Conservation (phyloP, 1,140 invertebrate genomes). For the Fopius arisanus region DNA sequence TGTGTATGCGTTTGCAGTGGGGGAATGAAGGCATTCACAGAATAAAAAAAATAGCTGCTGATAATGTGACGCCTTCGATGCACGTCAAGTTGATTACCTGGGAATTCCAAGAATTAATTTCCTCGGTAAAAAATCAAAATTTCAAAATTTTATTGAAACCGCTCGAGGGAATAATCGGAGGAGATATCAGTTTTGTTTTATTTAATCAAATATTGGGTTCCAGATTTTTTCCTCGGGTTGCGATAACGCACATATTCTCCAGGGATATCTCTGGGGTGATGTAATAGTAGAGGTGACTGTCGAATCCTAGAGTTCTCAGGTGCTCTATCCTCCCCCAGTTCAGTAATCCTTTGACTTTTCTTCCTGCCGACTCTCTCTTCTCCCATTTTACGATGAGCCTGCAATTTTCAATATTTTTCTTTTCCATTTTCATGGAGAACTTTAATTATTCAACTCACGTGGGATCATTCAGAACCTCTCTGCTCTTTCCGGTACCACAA, state of each 20-base stretch:
- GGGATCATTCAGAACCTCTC: neutral
- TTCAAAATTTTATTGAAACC: too few species aligned
- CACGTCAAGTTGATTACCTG: too few species aligned
- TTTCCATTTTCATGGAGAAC: conserved; percentile 2
- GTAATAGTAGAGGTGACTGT: conserved; percentile 72
- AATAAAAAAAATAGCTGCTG: too few species aligned
- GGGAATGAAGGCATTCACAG: too few species aligned
- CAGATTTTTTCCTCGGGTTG: conserved; percentile 38
- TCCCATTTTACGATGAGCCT: conserved; percentile 30
- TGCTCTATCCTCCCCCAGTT: conserved; percentile 78
- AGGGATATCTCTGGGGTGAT: conserved; percentile 71
- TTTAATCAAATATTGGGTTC: too few species aligned
- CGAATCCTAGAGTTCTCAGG: conserved; percentile 69
- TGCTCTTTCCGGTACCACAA: conserved; percentile 70
- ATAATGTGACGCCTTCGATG: too few species aligned
- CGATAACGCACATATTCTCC: conserved; percentile 83
- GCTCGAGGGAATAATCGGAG: too few species aligned
- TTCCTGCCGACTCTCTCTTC: conserved; percentile 72
- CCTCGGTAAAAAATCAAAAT: too few species aligned
- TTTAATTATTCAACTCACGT: neutral
- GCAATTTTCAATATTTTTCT: conserved; percentile 40
- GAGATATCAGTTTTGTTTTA: too few species aligned
- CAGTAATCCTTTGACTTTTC: conserved; percentile 77
- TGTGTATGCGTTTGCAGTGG: too few species aligned
- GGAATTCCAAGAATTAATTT: too few species aligned